Evolutionary conservation across 2,113 vertebrate genomes (phyloP).

Genomic region (Opisthocomus hoazin): DNA sequence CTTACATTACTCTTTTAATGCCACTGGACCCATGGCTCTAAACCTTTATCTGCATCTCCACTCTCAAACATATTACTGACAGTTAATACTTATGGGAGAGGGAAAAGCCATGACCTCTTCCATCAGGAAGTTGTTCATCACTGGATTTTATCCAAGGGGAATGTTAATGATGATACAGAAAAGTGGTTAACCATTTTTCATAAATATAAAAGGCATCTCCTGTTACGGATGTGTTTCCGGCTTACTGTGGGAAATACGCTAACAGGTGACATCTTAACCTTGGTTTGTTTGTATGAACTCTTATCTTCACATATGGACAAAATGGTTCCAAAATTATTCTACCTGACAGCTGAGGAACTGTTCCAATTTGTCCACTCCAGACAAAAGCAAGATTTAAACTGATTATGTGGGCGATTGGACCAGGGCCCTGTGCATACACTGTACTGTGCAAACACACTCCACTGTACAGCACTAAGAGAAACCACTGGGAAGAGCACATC

Average conservation of each 20-base stretch:
- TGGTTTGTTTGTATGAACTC: slow-evolving; percentile 11
- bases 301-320: neutral
- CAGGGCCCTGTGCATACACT: neutral
- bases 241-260: slow-evolving; percentile 68
- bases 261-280: slow-evolving; percentile 25
- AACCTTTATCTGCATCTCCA: slow-evolving; percentile 31
- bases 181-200: slow-evolving; percentile 50
- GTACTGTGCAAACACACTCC: neutral
- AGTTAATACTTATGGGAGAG: slow-evolving; percentile 60
- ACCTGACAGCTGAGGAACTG: neutral
- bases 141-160: slow-evolving; percentile 53
- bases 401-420: neutral
- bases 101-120: slow-evolving; percentile 52
- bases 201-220: slow-evolving; percentile 62
- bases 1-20: slow-evolving; percentile 4
- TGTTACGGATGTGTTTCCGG: slow-evolving; percentile 56
- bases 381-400: neutral
- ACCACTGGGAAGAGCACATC: neutral
- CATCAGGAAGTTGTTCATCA: slow-evolving; percentile 77
- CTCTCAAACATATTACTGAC: slow-evolving; percentile 31
- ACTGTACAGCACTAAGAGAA: neutral
- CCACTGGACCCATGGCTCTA: neutral
- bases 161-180: slow-evolving; percentile 61
- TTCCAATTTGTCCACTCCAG: neutral
- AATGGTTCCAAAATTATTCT: neutral